Evolutionary conservation across 2,888 invertebrate species (phyloP).

Genomic region (Galeruca laticollis): DNA sequence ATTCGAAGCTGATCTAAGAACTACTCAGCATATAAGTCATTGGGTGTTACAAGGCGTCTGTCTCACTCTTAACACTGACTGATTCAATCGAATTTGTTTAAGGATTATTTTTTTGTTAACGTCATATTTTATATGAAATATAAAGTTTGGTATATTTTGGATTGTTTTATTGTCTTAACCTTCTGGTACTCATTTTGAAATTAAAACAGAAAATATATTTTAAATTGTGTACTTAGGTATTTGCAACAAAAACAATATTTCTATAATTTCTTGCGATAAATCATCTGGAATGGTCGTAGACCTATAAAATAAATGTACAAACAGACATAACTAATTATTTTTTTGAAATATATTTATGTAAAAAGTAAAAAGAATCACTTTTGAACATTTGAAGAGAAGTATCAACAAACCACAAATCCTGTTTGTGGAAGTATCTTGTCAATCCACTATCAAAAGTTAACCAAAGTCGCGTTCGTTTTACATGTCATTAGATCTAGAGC

Average conservation of each 20-base stretch:
- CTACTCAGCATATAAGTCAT: constrained; percentile 85
- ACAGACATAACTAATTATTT: neutral
- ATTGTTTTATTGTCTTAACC: no score
- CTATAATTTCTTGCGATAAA: neutral
- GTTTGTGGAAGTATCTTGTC: no score
- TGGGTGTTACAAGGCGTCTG: constrained; percentile 94
- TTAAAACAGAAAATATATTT: no score
- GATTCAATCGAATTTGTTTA: constrained; percentile 17
- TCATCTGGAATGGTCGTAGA: neutral
- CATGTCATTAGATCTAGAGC: no score
- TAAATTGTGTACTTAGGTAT: no score
- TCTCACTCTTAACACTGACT: constrained; percentile 85
- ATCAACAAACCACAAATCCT: no score
- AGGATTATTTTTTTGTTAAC: neutral
- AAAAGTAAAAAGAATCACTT: no score
- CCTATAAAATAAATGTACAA: neutral
- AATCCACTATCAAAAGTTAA: no score
- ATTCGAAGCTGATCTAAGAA: constrained; percentile 89
- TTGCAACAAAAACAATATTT: neutral
- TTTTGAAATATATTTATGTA: no score
- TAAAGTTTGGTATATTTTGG: neutral
- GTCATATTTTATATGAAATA: neutral
- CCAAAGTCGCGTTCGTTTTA: no score
- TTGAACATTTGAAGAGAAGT: no score
- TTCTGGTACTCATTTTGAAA: no score